Evolutionary conservation across 2,113 vertebrate species (phyloP).

Genomic region (Oriolus oriolus): DNA sequence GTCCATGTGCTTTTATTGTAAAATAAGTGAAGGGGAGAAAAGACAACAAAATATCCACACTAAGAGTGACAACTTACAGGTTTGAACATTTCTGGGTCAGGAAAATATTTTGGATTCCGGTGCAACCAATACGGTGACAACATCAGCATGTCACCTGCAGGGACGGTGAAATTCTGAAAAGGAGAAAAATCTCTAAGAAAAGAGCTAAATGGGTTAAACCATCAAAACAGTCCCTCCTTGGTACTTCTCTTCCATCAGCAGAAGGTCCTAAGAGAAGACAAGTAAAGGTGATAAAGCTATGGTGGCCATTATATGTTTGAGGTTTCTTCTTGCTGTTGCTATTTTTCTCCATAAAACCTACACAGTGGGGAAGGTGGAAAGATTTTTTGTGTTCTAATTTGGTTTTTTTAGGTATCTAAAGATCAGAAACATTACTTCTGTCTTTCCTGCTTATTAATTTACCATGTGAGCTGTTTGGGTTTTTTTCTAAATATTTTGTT

Average conservation of each 20-base stretch:
- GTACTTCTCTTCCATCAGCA: background rate
- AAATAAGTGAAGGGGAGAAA: background rate
- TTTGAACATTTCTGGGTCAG: slow-evolving; percentile 78
- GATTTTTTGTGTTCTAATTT: background rate
- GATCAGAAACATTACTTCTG: background rate
- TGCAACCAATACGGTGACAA: slow-evolving; percentile 84
- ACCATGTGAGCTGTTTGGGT: background rate
- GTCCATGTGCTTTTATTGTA: background rate
- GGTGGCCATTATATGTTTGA: background rate
- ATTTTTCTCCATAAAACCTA: background rate
- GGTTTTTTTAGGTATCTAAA: background rate
- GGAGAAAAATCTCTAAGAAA: slow-evolving; percentile 5
- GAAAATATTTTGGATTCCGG: slow-evolving; percentile 80
- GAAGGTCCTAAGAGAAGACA: background rate
- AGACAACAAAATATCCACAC: background rate
- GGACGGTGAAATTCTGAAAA: slow-evolving; percentile 76
- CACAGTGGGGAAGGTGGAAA: background rate
- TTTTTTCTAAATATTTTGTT: background rate
- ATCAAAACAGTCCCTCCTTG: background rate
- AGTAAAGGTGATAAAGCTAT: background rate
- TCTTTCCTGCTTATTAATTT: background rate
- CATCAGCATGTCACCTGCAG: slow-evolving; percentile 81
- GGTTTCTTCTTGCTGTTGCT: background rate
- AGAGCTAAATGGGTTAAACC: background rate
- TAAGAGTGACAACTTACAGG: slow-evolving; percentile 73